A percentile compares a stretch with the other conserved stretches of the same genome.
These are phyloP conservation scores for Alsophila aescularia DNA, from an alignment of 2,888 invertebrate species.

Conservation along the genomic window DNA sequence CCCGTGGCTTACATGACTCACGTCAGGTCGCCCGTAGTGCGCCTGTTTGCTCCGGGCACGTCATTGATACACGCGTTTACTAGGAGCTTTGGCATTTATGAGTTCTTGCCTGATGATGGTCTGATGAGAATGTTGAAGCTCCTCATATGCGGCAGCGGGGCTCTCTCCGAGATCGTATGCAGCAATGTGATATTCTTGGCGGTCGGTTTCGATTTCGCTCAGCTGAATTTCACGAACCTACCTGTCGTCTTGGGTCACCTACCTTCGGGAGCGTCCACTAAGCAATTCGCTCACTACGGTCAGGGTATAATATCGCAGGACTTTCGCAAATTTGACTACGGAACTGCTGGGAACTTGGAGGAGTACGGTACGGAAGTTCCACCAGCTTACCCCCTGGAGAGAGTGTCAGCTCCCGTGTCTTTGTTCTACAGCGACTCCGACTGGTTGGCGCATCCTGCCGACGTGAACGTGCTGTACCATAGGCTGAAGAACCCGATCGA, in stretches of 20 bases:
- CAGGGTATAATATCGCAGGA: conserved; percentile 68
- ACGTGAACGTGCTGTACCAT: conserved; percentile 80
- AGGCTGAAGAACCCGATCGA: conserved; percentile 81
- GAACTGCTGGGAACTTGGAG: conserved; percentile 50
- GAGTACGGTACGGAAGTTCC: conserved; percentile 57
- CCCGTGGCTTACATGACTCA: conserved; percentile 83
- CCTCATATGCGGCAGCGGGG: conserved; percentile 69
- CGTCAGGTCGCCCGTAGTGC: conserved; percentile 60
- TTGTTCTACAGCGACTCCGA: conserved; percentile 82
- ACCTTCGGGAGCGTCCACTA: conserved; percentile 82
- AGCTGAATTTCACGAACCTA: conserved; percentile 84
- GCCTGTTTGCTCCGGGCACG: conserved; percentile 56
- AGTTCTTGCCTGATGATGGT: conserved; percentile 86
- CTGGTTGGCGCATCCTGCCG: conserved; percentile 85
- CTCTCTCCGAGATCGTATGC: conserved; percentile 81
- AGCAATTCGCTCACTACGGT: conserved; percentile 81
- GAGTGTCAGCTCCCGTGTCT: conserved; percentile 59
- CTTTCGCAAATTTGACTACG: conserved; percentile 65
- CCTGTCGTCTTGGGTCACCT: conserved; percentile 81
- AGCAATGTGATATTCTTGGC: conserved; percentile 84
- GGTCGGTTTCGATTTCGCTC: conserved; percentile 82
- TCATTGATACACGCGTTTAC: conserved; percentile 47
- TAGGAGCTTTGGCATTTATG: conserved; percentile 80
- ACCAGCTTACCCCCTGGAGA: conserved; percentile 58
- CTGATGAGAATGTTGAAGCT: conserved; percentile 74